These are phyloP conservation scores for Tyria jacobaeae DNA, from an alignment of 2,888 invertebrate genomes.

Conservation along the genomic window DNA sequence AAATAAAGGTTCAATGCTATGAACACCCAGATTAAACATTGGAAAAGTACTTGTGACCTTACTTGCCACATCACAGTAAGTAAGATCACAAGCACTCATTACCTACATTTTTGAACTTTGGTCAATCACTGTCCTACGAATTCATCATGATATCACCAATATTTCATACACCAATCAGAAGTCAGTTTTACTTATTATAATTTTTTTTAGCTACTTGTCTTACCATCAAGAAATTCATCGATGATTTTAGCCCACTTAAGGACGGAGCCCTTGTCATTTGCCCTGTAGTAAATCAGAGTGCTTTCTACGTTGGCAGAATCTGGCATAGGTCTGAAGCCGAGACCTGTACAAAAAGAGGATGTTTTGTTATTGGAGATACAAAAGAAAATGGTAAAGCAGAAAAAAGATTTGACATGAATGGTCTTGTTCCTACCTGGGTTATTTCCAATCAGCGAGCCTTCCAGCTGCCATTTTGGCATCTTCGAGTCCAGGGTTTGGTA, in stretches of 20 bases:
- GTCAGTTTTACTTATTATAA: not conserved
- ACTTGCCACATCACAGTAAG: too few relatives aligned
- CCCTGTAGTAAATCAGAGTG: conserved; percentile 98
- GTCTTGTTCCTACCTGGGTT: conserved; percentile 93
- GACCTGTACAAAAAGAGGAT: conserved; percentile 85
- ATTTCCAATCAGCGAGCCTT: conserved; percentile 94
- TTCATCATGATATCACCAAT: not conserved
- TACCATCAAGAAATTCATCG: conserved; percentile 92
- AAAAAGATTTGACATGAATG: not conserved
- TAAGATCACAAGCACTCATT: not conserved
- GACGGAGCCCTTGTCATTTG: conserved; percentile 91
- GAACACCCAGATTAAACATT: too few relatives aligned
- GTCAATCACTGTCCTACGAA: not conserved
- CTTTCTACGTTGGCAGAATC: conserved; percentile 94
- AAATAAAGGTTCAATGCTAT: not conserved
- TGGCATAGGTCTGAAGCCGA: conserved; percentile 99
- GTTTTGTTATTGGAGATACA: not conserved
- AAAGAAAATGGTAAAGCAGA: not conserved
- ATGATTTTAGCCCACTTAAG: conserved; percentile 93
- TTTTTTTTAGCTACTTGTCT: conserved; percentile 57
- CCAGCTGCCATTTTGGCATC: conserved; percentile 96
- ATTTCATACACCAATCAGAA: not conserved
- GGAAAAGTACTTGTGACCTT: too few relatives aligned
- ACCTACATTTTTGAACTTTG: too few relatives aligned
- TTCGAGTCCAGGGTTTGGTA: conserved; percentile 95